phyloP scores from a whole-genome alignment of 64 coral and sea anemone genomes.

The Montipora efflorescens region DNA sequence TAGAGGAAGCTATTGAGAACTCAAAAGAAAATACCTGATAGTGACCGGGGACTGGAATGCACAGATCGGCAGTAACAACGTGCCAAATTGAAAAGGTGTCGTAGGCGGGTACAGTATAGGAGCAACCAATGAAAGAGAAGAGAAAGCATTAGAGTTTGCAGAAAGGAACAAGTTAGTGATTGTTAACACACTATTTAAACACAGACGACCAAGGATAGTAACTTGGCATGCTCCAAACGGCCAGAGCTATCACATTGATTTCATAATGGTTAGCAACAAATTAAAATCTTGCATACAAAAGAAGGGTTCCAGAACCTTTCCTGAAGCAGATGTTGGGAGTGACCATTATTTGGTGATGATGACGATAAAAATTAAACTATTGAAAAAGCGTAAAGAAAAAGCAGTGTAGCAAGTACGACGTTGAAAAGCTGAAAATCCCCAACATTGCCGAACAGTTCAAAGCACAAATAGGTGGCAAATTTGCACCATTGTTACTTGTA shows the following conservation, averaged over 20 bases:
- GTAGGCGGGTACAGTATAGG: too few species aligned
- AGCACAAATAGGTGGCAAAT: conserved; percentile 7
- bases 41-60: too few species aligned
- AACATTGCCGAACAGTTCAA: conserved; percentile 25
- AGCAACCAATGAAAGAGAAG: too few species aligned
- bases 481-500: conserved; percentile 4
- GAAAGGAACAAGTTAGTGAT: background rate
- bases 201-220: conserved; percentile 10
- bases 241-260: background rate
- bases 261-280: conserved; percentile 5
- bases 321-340: background rate
- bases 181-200: conserved; percentile 2
- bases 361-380: background rate
- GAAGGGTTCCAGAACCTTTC: conserved; percentile 11
- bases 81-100: too few species aligned
- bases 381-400: background rate
- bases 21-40: too few species aligned
- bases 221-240: conserved; percentile 12
- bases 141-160: background rate
- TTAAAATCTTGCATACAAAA: conserved; percentile 11
- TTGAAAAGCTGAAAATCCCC: background rate
- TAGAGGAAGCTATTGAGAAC: too few species aligned
- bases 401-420: background rate
- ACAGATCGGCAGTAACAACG: too few species aligned
- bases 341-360: conserved; percentile 25